phyloP scores from a whole-genome alignment of 2,797 vertebrate genomes.

The Trachurus trachurus region DNA sequence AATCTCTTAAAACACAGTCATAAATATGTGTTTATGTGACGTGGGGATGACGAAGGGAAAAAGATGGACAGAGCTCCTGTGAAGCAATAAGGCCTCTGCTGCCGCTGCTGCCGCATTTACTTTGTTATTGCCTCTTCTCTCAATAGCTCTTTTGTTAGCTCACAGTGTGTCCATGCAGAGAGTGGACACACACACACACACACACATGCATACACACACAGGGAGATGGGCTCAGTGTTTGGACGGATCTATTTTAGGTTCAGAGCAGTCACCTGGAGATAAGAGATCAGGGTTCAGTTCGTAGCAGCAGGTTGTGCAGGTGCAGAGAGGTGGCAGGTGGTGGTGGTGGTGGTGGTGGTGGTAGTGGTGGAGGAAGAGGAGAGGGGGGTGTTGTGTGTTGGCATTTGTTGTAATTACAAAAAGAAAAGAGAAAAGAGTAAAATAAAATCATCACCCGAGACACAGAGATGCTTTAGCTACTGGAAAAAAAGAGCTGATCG shows the following conservation, averaged over 20 bases:
- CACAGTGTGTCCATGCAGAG: conserved; percentile 49
- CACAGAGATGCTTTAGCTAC: neutral
- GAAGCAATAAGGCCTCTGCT: conserved; percentile 5
- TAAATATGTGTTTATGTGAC: neutral
- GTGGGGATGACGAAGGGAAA: neutral
- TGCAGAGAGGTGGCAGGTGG: neutral
- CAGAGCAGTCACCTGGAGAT: conserved; percentile 63
- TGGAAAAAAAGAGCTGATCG: neutral
- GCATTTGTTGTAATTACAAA: neutral
- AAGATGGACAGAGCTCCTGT: neutral
- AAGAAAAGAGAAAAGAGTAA: neutral
- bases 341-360: neutral
- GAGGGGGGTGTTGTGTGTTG: too few species aligned
- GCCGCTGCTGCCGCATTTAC: neutral
- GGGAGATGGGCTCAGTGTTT: conserved; percentile 58
- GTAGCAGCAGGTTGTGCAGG: conserved; percentile 8
- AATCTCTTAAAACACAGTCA: neutral
- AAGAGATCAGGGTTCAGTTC: conserved; percentile 49
- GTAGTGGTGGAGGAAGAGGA: too few species aligned
- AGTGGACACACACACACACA: conserved; percentile 1
- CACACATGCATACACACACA: neutral
- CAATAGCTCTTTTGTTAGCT: conserved; percentile 60
- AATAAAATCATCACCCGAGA: neutral
- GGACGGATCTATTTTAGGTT: conserved; percentile 55
- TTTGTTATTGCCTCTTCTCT: conserved; percentile 36